A percentile compares a stretch with the other conserved stretches of the same genome.
phyloP scores from a whole-genome alignment of 2,888 invertebrate genomes.

The Cistogaster globosa region DNA sequence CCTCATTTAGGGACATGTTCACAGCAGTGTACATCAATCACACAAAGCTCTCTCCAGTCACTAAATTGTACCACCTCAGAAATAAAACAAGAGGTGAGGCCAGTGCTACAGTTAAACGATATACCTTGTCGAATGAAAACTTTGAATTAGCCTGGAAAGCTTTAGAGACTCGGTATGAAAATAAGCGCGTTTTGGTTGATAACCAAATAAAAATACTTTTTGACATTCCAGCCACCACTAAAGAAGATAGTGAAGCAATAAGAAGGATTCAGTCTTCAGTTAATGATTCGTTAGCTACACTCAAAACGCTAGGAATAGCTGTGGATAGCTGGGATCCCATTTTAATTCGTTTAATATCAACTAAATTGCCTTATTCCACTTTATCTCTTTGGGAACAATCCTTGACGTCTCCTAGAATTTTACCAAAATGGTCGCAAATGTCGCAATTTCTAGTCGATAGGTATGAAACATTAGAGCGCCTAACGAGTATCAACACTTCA shows the following conservation, averaged over 20 bases:
- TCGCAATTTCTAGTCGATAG: background rate
- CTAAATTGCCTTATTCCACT: background rate
- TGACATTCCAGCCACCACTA: background rate
- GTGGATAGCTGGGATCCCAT: constrained; percentile 9
- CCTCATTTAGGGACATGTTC: background rate
- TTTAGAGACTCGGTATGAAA: background rate
- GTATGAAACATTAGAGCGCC: constrained; percentile 2
- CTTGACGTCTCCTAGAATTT: background rate
- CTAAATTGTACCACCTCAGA: too few relatives aligned
- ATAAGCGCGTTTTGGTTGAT: constrained; percentile 13
- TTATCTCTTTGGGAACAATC: constrained; percentile 10
- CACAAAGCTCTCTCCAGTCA: background rate
- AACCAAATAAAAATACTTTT: constrained; percentile 2
- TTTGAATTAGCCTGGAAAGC: too few relatives aligned
- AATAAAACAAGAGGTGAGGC: too few relatives aligned
- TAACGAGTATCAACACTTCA: background rate
- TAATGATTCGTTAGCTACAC: constrained; percentile 5
- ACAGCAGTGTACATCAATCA: background rate
- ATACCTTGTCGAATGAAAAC: too few relatives aligned
- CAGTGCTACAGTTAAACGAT: too few relatives aligned
- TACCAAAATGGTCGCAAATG: constrained; percentile 9
- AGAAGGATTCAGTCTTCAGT: constrained; percentile 1
- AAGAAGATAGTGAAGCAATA: background rate
- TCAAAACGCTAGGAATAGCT: background rate
- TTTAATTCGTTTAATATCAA: constrained; percentile 3